Evolutionary conservation across 2,888 invertebrate species (phyloP), one percentile per base, ranked within the genome.

Genomic region (Patella ulyssiponensis): DNA sequence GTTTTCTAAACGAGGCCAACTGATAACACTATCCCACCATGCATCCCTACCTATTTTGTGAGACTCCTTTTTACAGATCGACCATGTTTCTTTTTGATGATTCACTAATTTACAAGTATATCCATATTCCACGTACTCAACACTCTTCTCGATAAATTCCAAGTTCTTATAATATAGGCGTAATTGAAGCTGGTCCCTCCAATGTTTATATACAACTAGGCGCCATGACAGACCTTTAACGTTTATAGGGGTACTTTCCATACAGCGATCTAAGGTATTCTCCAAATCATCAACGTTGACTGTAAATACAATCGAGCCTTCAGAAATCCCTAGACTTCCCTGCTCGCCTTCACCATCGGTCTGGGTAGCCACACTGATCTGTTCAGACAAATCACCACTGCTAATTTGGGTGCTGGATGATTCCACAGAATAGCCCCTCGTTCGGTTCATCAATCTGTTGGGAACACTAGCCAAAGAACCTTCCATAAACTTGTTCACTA

Each of bases 41-140:
- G 64, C 20, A 64, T 64, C 64, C 11, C 64, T 23, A 11, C 64
- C 64, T 11, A 64, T 64, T 15, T 64, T 64, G 14, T 64, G 64
- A 11, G 12, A 23, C 23, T 64, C 64, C 14, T 64, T 64, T 64
- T 64, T 64, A 20, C 20, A 20, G 23, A 64, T 64, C 12, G 64
- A 64, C 64, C 64, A 64, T 23, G 64, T 64, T 23, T 64, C 64
- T 23, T 64, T 64, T 23, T 23, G 12, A n/a, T 64, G 20, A 23
- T 64, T 64, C 64, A 64, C 64, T 23, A 64, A 23, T 64, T 64
- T 64, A 64, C 12, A 64, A 20, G 64, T 23, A 64, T 64, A 64
- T 12, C 64, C 64, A 64, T 64, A 64, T 23, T 64, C 64, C 9
- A 64, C 64, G 64, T 64, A 64, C 23, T 64, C 64, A 12, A 64